Percentiles rank a stretch among this genome's conserved stretches.
phyloP scores from a whole-genome alignment of 2,888 invertebrate genomes.

The Phania funesta region DNA sequence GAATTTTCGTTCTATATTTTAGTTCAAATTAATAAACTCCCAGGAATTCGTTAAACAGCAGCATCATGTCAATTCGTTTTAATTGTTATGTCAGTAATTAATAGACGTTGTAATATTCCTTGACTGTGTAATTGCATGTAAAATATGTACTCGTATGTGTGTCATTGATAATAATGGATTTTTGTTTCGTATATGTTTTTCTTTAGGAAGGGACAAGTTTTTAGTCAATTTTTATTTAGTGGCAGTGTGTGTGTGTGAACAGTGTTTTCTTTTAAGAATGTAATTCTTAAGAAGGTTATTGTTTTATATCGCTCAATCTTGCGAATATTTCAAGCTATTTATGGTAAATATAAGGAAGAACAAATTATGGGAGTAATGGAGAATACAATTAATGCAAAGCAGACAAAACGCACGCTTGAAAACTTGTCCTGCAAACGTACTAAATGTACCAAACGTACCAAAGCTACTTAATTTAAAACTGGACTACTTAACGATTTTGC shows the following conservation, averaged over 20 bases:
- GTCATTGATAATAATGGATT: conserved; percentile 12
- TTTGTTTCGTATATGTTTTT: not conserved
- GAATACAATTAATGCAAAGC: too few species aligned
- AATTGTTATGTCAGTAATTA: conserved; percentile 48
- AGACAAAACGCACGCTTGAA: too few species aligned
- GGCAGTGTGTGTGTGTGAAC: not conserved
- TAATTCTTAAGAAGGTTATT: too few species aligned
- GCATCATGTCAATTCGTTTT: conserved; percentile 41
- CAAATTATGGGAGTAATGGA: too few species aligned
- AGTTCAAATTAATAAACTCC: conserved; percentile 5
- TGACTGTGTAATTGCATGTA: not conserved
- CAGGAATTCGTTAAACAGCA: conserved; percentile 25
- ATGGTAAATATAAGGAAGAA: too few species aligned
- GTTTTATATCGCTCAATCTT: too few species aligned
- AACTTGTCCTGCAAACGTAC: too few species aligned
- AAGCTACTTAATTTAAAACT: too few species aligned
- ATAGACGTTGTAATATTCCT: conserved; percentile 12
- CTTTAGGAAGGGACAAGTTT: not conserved
- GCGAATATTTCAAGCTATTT: too few species aligned
- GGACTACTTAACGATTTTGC: too few species aligned
- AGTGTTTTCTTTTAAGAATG: not conserved
- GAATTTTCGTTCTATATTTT: not conserved
- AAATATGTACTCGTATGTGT: not conserved
- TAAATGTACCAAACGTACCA: too few species aligned
- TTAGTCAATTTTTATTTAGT: not conserved